These are phyloP conservation scores for Metaphire vulgaris DNA, from an alignment of 1,140 invertebrate species.

Conservation along the genomic window DNA sequence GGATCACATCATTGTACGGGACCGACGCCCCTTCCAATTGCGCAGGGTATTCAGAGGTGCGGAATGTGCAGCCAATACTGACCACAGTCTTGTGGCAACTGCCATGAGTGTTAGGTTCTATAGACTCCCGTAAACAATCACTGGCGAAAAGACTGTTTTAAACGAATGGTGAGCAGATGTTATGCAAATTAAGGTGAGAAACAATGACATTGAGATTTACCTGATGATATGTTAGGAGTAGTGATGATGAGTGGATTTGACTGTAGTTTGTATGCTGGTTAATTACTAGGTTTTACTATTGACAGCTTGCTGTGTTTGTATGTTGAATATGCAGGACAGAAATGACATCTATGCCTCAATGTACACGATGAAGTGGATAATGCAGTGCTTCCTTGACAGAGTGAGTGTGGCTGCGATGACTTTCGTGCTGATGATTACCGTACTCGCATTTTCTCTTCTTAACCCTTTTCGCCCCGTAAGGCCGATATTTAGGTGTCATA, in stretches of 20 bases:
- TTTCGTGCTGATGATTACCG: background rate
- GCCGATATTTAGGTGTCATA: background rate
- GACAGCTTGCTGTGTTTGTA: constrained; percentile 13
- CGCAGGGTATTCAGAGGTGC: no score
- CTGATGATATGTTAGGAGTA: background rate
- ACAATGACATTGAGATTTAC: background rate
- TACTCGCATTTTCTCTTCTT: background rate
- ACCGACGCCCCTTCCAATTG: no score
- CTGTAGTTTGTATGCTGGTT: background rate
- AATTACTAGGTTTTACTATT: background rate
- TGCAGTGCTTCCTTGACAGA: constrained; percentile 93
- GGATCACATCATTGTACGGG: no score
- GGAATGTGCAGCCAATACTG: no score
- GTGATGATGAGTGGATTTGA: background rate
- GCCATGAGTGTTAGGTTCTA: no score
- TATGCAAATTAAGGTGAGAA: background rate
- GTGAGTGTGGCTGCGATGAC: constrained; percentile 59
- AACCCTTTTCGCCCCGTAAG: background rate
- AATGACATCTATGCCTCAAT: constrained; percentile 90
- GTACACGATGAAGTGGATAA: constrained; percentile 98
- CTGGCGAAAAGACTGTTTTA: no score
- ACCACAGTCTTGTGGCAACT: no score
- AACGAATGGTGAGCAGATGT: background rate
- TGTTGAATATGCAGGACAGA: constrained; percentile 60
- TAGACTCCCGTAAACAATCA: no score